Conservation (phyloP, 2,113 vertebrate genomes). For the Anolis carolinensis region DNA sequence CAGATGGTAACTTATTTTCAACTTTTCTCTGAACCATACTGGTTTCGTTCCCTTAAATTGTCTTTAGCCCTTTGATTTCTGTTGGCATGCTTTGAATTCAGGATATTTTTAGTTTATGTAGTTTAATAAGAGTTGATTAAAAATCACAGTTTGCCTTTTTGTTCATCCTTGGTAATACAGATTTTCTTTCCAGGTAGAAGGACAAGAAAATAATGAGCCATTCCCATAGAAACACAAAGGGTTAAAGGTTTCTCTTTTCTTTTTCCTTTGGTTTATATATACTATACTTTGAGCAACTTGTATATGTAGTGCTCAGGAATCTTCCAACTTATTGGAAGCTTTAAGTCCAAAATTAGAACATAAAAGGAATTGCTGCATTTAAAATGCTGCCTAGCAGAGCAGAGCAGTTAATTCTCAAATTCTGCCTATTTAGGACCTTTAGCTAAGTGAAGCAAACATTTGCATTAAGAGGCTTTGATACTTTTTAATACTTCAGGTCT, state of each 20-base stretch:
- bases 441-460: conserved; percentile 63
- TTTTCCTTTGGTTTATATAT: conserved; percentile 82
- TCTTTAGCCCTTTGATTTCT: conserved; percentile 85
- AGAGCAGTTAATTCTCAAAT: conserved; percentile 64
- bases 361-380: conserved; percentile 74
- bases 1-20: conserved; percentile 93
- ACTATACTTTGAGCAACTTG: conserved; percentile 75
- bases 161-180: conserved; percentile 83
- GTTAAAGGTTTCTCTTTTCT: conserved; percentile 87
- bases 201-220: conserved; percentile 86
- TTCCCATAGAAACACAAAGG: conserved; percentile 88
- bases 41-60: conserved; percentile 72
- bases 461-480: conserved; percentile 73
- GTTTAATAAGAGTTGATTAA: conserved; percentile 79
- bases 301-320: conserved; percentile 77
- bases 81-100: conserved; percentile 82
- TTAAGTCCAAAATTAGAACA: conserved; percentile 68
- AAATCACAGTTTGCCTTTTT: conserved; percentile 79
- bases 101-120: conserved; percentile 69
- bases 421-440: conserved; percentile 56
- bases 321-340: conserved; percentile 76
- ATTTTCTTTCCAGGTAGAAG: conserved; percentile 88
- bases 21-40: conserved; percentile 71
- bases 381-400: conserved; percentile 73
- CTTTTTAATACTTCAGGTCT: conserved; percentile 77